phyloP scores from a whole-genome alignment of 2,888 invertebrate species.

The Drosophila nr. perissopoda region DNA sequence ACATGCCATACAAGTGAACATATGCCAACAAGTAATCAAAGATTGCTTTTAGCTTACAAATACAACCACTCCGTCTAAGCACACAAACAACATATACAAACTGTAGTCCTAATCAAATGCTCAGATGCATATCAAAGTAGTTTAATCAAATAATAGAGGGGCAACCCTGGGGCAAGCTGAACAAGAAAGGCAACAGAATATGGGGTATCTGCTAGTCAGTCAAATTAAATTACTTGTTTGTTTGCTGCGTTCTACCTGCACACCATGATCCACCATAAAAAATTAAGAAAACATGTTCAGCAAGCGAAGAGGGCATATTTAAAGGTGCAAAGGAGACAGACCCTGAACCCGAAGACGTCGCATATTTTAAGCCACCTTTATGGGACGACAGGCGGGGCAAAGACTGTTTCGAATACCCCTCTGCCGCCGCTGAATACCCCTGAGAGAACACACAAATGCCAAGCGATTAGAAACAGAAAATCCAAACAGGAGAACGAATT shows the following conservation, averaged over 20 bases:
- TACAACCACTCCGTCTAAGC: background rate
- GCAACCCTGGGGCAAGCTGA: background rate
- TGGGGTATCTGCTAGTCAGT: background rate
- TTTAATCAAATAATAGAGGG: constrained; percentile 61
- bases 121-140: constrained; percentile 66
- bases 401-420: constrained; percentile 7
- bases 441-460: constrained; percentile 44
- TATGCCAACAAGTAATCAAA: background rate
- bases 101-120: constrained; percentile 49
- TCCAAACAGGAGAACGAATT: constrained; percentile 38
- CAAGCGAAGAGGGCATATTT: constrained; percentile 32
- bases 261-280: constrained; percentile 61
- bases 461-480: constrained; percentile 61
- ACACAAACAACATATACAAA: background rate
- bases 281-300: constrained; percentile 71
- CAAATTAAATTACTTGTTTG: background rate
- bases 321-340: constrained; percentile 41
- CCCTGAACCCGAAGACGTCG: constrained; percentile 36
- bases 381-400: constrained; percentile 2
- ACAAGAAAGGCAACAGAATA: background rate
- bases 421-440: constrained; percentile 3
- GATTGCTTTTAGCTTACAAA: background rate
- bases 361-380: constrained; percentile 67
- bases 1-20: background rate
- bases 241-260: constrained; percentile 57